Conservation (phyloP, 2,888 invertebrate species). For the Neocrepidodera transversa region DNA sequence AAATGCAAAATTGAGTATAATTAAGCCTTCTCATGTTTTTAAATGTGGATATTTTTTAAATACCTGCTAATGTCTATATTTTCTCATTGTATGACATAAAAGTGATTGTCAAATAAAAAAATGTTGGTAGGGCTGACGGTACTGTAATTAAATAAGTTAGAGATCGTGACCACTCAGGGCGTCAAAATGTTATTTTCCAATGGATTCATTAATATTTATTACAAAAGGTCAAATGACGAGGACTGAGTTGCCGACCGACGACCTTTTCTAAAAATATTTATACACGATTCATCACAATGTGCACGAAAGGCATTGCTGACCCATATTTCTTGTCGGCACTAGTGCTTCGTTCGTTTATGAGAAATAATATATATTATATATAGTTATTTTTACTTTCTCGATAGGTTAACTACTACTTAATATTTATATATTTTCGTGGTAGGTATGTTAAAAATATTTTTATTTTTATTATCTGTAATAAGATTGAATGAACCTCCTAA, state of each 20-base stretch:
- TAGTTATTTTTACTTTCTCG: neutral
- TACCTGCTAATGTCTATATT: too few species aligned
- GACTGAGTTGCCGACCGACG: constrained; percentile 21
- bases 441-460: too few species aligned
- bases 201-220: constrained; percentile 35
- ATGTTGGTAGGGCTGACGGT: constrained; percentile 24
- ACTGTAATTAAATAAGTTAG: constrained; percentile 30
- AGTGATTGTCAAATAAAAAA: constrained; percentile 13
- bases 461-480: too few species aligned
- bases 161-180: constrained; percentile 33
- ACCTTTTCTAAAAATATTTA: constrained; percentile 28
- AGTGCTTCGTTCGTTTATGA: neutral
- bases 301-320: constrained; percentile 33
- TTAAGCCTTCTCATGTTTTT: too few species aligned
- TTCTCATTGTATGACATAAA: neutral
- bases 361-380: neutral
- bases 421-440: too few species aligned
- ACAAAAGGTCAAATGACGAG: constrained; percentile 27
- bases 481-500: too few species aligned
- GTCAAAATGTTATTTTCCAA: constrained; percentile 28
- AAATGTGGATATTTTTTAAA: too few species aligned
- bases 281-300: constrained; percentile 30
- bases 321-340: constrained; percentile 19
- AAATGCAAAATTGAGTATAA: too few species aligned
- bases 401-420: too few species aligned